A percentile compares a stretch with the other conserved stretches of the same genome.
These are phyloP conservation scores for Lamproptera curius DNA, from an alignment of 2,888 invertebrate genomes.

Conservation along the genomic window DNA sequence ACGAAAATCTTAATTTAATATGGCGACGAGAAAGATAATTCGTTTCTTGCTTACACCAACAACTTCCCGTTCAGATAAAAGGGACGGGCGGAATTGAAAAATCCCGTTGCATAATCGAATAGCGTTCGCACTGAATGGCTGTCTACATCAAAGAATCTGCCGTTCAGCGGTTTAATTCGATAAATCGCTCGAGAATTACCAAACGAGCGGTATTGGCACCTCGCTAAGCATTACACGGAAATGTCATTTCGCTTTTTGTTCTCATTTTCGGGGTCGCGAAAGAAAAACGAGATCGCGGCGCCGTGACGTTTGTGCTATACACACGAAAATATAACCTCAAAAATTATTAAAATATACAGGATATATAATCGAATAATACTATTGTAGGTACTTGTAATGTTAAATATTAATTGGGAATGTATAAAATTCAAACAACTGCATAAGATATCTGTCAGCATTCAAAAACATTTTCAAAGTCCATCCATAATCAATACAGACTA, in stretches of 20 bases:
- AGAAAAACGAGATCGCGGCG: constrained; percentile 6
- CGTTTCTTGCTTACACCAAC: constrained; percentile 48
- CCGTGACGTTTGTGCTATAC: too few species aligned
- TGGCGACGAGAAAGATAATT: constrained; percentile 31
- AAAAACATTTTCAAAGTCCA: too few species aligned
- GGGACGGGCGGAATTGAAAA: constrained; percentile 65
- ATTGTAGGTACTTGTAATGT: too few species aligned
- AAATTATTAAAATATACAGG: too few species aligned
- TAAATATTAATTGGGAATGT: too few species aligned
- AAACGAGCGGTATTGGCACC: constrained; percentile 57
- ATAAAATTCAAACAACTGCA: too few species aligned
- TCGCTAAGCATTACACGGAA: constrained; percentile 46
- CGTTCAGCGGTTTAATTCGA: constrained; percentile 52
- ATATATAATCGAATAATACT: too few species aligned
- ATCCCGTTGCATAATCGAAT: constrained; percentile 68
- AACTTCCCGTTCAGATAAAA: constrained; percentile 50
- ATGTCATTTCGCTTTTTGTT: constrained; percentile 53
- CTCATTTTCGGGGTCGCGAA: constrained; percentile 24
- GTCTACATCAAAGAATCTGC: constrained; percentile 62
- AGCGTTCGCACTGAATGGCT: constrained; percentile 49
- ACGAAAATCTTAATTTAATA: constrained; percentile 4
- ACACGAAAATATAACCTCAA: too few species aligned
- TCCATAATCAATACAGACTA: constrained; percentile 22
- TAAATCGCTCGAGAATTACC: constrained; percentile 62
- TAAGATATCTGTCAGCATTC: too few species aligned